Conservation (phyloP, 2,113 vertebrate species). For the Puntigrus tetrazona region DNA sequence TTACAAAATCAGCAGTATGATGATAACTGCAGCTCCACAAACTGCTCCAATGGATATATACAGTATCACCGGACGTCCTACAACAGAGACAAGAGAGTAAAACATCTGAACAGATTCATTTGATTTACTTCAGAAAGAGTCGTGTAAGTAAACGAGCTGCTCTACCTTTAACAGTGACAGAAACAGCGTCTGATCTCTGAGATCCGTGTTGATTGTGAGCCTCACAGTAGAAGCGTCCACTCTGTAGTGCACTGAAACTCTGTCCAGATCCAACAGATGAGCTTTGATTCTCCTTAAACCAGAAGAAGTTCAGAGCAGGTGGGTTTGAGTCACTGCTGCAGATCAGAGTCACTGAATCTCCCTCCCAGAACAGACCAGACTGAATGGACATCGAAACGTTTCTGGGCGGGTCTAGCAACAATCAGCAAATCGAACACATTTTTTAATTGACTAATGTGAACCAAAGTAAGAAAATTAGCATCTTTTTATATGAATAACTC, state of each 20-base stretch:
- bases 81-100: neutral
- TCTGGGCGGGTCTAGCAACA: neutral
- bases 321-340: constrained; percentile 8
- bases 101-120: neutral
- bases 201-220: neutral
- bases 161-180: neutral
- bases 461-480: too few relatives aligned
- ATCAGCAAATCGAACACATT: too few relatives aligned
- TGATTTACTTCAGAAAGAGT: neutral
- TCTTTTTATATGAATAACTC: too few relatives aligned
- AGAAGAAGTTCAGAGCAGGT: neutral
- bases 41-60: neutral
- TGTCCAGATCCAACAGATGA: neutral
- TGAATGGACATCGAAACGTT: too few relatives aligned
- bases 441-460: too few relatives aligned
- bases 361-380: neutral
- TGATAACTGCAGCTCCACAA: too few relatives aligned
- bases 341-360: constrained; percentile 11
- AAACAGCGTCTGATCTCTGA: neutral
- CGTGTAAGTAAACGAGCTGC: neutral
- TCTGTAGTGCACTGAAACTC: constrained; percentile 4
- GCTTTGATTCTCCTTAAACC: neutral
- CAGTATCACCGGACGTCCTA: too few relatives aligned
- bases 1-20: too few relatives aligned
- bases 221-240: neutral